These are phyloP conservation scores for Tribolium castaneum DNA, from an alignment of 1,140 invertebrate species.

Conservation along the genomic window DNA sequence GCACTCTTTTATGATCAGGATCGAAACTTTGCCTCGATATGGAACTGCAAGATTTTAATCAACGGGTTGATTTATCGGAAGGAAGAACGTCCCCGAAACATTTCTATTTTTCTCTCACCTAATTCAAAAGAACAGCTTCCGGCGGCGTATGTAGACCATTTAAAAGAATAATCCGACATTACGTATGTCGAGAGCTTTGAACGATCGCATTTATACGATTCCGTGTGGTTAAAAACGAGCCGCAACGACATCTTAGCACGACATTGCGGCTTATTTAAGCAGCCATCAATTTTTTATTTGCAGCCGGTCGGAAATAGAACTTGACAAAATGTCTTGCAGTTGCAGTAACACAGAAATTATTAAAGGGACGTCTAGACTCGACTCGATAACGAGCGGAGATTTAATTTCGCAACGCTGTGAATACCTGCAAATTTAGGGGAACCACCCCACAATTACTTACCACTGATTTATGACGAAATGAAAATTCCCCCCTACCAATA, in stretches of 20 bases:
- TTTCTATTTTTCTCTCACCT: background rate
- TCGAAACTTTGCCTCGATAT: background rate
- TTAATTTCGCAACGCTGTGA: too few species aligned
- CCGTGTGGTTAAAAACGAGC: slow-evolving; percentile 6
- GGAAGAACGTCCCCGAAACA: background rate
- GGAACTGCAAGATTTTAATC: background rate
- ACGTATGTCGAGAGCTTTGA: background rate
- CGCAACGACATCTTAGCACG: slow-evolving; percentile 21
- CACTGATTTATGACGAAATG: background rate
- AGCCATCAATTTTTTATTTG: slow-evolving; percentile 14
- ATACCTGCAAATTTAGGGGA: too few species aligned
- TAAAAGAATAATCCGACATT: background rate
- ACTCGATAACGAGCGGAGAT: background rate
- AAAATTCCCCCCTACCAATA: background rate
- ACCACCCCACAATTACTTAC: background rate
- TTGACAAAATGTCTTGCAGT: slow-evolving; percentile 20
- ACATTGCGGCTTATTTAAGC: slow-evolving; percentile 14
- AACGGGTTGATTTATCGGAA: background rate
- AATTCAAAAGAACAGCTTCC: background rate
- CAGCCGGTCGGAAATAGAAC: slow-evolving; percentile 16
- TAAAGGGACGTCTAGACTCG: background rate
- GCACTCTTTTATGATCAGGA: background rate
- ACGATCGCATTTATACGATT: slow-evolving; percentile 13
- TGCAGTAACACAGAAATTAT: background rate
- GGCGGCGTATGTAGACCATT: background rate